These are phyloP conservation scores for Glaucidium brasilianum DNA, from an alignment of 2,113 vertebrate species.

Conservation along the genomic window DNA sequence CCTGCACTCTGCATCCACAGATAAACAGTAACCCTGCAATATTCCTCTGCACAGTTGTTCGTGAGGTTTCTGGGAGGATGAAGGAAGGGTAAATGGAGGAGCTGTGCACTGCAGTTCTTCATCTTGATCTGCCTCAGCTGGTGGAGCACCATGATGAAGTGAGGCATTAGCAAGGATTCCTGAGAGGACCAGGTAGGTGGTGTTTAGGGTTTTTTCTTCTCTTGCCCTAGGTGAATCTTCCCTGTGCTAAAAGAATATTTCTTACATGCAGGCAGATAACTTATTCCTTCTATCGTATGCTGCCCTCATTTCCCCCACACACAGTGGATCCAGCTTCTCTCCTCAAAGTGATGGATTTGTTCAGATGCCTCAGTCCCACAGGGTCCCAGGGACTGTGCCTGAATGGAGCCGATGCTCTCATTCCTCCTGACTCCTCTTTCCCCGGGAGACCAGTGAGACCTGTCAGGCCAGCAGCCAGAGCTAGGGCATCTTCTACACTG, in stretches of 20 bases:
- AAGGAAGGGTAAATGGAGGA: conserved; percentile 31
- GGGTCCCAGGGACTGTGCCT: neutral
- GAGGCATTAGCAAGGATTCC: conserved; percentile 18
- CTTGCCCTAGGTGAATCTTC: neutral
- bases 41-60: neutral
- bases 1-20: neutral
- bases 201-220: conserved; percentile 29
- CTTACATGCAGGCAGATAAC: neutral
- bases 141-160: neutral
- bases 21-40: neutral
- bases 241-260: neutral
- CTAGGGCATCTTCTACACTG: neutral
- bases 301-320: neutral
- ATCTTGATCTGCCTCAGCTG: conserved; percentile 22
- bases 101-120: neutral
- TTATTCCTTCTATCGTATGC: neutral
- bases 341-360: neutral
- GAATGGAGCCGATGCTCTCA: fast-evolving
- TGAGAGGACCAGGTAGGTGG: neutral
- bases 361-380: fast-evolving
- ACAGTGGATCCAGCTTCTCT: neutral
- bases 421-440: neutral
- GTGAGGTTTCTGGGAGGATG: neutral
- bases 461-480: neutral
- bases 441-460: neutral